These are phyloP conservation scores for Mormoops blainvillei DNA, from an alignment of 2,113 vertebrate species.

Conservation along the genomic window DNA sequence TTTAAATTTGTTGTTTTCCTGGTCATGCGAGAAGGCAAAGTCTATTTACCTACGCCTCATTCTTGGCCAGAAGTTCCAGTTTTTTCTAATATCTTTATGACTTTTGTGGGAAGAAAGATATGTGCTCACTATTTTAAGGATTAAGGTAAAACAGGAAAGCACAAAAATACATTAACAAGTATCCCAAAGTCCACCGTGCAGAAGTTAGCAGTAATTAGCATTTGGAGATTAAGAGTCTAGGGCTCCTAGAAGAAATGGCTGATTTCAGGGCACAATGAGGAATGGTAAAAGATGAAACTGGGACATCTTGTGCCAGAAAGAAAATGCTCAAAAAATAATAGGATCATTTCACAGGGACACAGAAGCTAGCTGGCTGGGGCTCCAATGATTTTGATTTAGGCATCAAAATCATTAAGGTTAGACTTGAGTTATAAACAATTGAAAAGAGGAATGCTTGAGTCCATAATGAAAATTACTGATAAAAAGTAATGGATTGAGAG, in stretches of 20 bases:
- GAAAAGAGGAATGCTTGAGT: neutral
- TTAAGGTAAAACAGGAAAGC: neutral
- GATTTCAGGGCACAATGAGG: neutral
- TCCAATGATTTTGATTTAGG: neutral
- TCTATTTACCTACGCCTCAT: too few relatives aligned
- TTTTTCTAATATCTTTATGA: neutral
- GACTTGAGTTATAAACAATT: neutral
- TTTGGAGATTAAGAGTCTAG: neutral
- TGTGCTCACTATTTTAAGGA: neutral
- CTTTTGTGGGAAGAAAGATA: neutral
- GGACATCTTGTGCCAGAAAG: neutral
- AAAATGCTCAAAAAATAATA: neutral
- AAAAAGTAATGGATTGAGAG: neutral
- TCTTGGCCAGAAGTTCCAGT: too few relatives aligned
- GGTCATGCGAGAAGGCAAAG: too few relatives aligned
- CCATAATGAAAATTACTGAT: neutral
- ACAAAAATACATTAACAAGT: neutral
- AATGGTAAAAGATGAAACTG: neutral
- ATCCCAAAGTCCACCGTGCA: neutral
- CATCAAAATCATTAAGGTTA: neutral
- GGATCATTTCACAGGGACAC: neutral
- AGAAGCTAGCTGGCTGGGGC: neutral
- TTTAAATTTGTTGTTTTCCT: too few relatives aligned
- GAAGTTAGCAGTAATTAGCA: neutral
- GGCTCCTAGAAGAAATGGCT: neutral